Percentiles rank a stretch among this genome's conserved stretches.
Conservation (phyloP, 1,140 invertebrate genomes). For the Apis florea region DNA sequence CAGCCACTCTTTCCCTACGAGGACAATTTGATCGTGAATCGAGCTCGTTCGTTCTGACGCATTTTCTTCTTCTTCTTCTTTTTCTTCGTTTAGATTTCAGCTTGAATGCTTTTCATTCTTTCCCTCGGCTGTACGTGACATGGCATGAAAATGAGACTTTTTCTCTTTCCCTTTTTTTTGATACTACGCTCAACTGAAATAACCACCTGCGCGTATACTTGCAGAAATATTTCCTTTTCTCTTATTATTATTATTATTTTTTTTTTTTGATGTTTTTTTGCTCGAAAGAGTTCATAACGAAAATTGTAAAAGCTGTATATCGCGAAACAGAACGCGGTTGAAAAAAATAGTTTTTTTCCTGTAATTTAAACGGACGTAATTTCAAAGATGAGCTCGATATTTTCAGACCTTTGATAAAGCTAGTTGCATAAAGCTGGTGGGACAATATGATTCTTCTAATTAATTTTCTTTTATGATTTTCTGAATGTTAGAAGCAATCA, state of each 20-base stretch:
- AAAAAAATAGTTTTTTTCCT: neutral
- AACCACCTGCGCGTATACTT: too few species aligned
- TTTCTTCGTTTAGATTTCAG: neutral
- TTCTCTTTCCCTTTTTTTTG: neutral
- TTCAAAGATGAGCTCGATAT: neutral
- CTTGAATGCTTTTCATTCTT: too few species aligned
- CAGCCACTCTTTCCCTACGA: neutral
- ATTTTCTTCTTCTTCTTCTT: too few species aligned
- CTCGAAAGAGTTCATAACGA: neutral
- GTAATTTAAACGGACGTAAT: neutral
- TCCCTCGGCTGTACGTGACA: neutral
- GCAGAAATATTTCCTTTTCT: neutral
- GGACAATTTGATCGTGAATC: conserved; percentile 10
- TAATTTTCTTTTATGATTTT: neutral
- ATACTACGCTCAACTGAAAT: neutral
- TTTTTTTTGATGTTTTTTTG: neutral
- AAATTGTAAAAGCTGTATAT: neutral
- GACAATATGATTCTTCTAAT: neutral
- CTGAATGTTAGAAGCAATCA: neutral
- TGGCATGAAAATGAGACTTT: neutral
- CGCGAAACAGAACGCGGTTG: neutral
- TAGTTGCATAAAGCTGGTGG: neutral
- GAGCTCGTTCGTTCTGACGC: too few species aligned
- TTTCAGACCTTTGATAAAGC: neutral
- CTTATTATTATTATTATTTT: neutral